Conservation (phyloP, 2,113 vertebrate species). For the Lutjanus erythropterus region DNA sequence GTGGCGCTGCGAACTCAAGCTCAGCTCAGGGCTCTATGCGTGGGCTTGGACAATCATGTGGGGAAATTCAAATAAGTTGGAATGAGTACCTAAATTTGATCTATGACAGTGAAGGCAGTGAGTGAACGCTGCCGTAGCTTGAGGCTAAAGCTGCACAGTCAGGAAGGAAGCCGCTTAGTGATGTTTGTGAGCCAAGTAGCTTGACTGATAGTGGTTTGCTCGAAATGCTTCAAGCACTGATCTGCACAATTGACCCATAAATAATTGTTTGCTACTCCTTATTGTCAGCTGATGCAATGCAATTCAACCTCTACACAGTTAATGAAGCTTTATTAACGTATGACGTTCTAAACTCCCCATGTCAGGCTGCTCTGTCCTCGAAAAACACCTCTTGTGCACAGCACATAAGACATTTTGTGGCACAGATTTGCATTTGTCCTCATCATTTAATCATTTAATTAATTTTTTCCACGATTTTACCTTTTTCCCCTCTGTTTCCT, state of each 20-base stretch:
- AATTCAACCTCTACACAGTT: neutral
- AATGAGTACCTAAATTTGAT: constrained; percentile 62
- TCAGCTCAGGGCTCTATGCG: constrained; percentile 34
- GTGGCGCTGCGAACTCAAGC: constrained; percentile 22
- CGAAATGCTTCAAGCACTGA: constrained; percentile 45
- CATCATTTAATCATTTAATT: neutral
- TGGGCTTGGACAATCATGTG: constrained; percentile 36
- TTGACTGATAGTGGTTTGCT: constrained; percentile 58
- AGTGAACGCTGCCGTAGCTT: constrained; percentile 37
- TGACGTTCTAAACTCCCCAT: neutral
- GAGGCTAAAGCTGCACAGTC: constrained; percentile 46
- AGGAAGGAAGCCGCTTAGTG: constrained; percentile 45
- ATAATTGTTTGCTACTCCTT: constrained; percentile 50
- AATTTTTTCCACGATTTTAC: neutral
- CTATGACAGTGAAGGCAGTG: constrained; percentile 39
- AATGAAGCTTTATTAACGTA: constrained; percentile 21
- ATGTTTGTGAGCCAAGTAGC: constrained; percentile 45
- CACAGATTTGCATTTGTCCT: neutral
- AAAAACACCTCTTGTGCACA: neutral
- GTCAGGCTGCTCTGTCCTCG: neutral
- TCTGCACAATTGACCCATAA: constrained; percentile 48
- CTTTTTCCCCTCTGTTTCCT: neutral
- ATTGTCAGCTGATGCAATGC: constrained; percentile 36
- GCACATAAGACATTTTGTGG: neutral
- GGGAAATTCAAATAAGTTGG: constrained; percentile 55